Conservation (phyloP, 1,140 invertebrate genomes). For the Drosophila truncata region DNA sequence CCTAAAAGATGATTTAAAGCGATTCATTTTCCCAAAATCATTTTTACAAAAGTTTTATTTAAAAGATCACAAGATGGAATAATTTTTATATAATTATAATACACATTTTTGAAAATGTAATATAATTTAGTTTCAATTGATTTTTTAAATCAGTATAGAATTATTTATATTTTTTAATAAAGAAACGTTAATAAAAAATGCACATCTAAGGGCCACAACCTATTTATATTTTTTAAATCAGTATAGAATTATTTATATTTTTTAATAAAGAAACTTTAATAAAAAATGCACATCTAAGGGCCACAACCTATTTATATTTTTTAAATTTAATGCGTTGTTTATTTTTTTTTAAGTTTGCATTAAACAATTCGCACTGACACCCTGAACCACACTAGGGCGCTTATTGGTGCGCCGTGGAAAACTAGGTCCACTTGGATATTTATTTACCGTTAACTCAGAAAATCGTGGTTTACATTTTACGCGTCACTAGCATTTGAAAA, state of each 20-base stretch:
- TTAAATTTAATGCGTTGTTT: neutral
- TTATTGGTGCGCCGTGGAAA: constrained; percentile 1
- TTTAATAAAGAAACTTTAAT: neutral
- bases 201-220: neutral
- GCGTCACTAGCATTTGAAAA: neutral
- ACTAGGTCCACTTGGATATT: constrained; percentile 18
- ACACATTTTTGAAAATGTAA: neutral
- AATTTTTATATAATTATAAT: neutral
- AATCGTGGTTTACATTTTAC: constrained; percentile 7
- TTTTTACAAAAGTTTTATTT: neutral
- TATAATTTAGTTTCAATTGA: neutral
- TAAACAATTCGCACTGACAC: constrained; percentile 4
- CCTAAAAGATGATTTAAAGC: neutral
- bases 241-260: neutral
- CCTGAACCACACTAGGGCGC: constrained; percentile 3
- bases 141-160: too few relatives aligned
- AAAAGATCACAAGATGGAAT: neutral
- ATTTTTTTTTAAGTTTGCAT: constrained; percentile 16
- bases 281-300: neutral
- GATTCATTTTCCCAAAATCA: neutral
- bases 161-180: neutral
- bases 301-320: neutral
- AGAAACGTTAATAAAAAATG: neutral
- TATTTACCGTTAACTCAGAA: constrained; percentile 61
- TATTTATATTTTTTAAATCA: neutral